Percentiles rank a stretch among this genome's conserved stretches.
These are phyloP conservation scores for Scaptomyza polygonia DNA, from an alignment of 2,888 invertebrate species.

Conservation along the genomic window DNA sequence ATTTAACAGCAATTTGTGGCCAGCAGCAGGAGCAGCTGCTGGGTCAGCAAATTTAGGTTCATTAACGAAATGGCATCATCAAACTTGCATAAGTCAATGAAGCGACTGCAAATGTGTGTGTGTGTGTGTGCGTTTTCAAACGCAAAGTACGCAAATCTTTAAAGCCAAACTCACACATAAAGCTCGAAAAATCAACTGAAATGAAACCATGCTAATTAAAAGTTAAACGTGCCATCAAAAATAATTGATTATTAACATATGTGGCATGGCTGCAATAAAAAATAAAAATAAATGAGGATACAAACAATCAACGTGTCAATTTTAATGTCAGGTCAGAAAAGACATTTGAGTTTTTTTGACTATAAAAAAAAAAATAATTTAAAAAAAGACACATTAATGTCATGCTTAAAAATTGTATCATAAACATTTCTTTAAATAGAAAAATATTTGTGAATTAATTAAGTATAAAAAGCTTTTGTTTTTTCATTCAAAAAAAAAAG, in stretches of 20 bases:
- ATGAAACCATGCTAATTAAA: neutral
- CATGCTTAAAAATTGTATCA: no score
- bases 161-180: neutral
- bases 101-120: neutral
- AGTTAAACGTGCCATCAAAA: slow-evolving; percentile 2
- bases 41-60: slow-evolving; percentile 28
- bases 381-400: no score
- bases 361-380: no score
- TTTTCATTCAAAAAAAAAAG: no score
- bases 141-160: neutral
- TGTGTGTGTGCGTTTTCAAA: neutral
- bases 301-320: neutral
- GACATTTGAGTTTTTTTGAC: no score
- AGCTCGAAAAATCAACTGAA: neutral
- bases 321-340: neutral
- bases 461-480: no score
- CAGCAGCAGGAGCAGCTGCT: slow-evolving; percentile 2
- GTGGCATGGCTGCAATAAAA: no score
- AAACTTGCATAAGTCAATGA: slow-evolving; percentile 31
- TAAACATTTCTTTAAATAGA: no score
- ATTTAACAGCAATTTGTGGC: slow-evolving; percentile 25
- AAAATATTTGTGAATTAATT: no score
- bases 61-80: slow-evolving; percentile 32
- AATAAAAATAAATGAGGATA: neutral
- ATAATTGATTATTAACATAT: slow-evolving; percentile 1